These are phyloP conservation scores for Syritta pipiens DNA, from an alignment of 2,888 invertebrate species.

Conservation along the genomic window DNA sequence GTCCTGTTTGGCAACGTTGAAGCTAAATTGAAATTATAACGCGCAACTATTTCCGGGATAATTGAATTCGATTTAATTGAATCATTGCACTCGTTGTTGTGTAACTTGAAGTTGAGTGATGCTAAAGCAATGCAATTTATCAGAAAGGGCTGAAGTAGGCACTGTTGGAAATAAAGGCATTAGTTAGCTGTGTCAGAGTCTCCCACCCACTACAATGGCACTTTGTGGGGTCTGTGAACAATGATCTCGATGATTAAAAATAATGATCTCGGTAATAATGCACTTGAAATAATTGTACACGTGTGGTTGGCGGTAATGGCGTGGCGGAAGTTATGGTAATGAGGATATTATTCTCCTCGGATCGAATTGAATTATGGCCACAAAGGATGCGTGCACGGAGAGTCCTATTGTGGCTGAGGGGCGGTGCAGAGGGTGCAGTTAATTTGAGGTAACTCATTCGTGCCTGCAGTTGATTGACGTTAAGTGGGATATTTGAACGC, in stretches of 20 bases:
- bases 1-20: neutral
- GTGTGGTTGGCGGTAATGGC: neutral
- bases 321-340: neutral
- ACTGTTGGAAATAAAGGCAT: neutral
- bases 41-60: conserved; percentile 41
- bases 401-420: no score
- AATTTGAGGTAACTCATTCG: no score
- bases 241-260: conserved; percentile 12
- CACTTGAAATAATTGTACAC: conserved; percentile 15
- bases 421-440: no score
- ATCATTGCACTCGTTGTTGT: conserved; percentile 27
- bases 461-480: no score
- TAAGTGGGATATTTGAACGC: no score
- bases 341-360: neutral
- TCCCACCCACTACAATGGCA: no score
- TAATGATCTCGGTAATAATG: conserved; percentile 6
- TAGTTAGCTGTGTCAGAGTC: neutral
- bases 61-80: conserved; percentile 52
- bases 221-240: neutral
- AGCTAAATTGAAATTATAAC: conserved; percentile 48
- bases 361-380: no score
- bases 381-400: no score
- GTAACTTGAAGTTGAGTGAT: conserved; percentile 24
- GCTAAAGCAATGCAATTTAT: conserved; percentile 27
- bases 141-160: neutral